phyloP scores from a whole-genome alignment of 92 coral and sea anemone genomes.

The Isaurus tuberculatus region DNA sequence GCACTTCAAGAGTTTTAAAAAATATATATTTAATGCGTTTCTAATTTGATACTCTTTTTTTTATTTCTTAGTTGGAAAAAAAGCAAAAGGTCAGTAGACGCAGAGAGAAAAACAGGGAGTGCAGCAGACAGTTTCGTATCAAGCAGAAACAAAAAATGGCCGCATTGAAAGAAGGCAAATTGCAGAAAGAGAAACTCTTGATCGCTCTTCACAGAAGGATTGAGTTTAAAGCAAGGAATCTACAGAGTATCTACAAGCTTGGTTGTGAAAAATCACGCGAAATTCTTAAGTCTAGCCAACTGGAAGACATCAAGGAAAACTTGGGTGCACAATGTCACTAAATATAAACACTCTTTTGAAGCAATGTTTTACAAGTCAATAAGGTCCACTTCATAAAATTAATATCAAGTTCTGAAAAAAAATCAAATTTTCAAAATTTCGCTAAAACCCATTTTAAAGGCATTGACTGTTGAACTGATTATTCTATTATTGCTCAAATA shows the following conservation, averaged over 20 bases:
- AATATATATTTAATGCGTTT: neutral
- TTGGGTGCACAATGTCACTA: neutral
- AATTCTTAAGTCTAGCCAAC: conserved; percentile 6
- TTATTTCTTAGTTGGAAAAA: conserved; percentile 56
- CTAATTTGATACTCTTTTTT: neutral
- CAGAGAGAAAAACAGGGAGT: conserved; percentile 92
- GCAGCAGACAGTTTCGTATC: conserved; percentile 90
- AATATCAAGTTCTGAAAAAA: too few species aligned
- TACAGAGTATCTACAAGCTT: conserved; percentile 18
- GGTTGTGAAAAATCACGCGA: conserved; percentile 39
- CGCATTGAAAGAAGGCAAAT: conserved; percentile 70
- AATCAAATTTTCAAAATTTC: too few species aligned
- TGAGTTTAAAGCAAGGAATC: conserved; percentile 73
- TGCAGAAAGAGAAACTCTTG: conserved; percentile 70
- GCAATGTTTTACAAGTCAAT: too few species aligned
- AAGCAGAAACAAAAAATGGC: conserved; percentile 85
- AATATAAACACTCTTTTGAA: too few species aligned
- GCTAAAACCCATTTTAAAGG: too few species aligned
- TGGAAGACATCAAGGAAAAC: conserved; percentile 55
- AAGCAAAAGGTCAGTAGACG: conserved; percentile 71
- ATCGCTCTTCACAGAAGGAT: conserved; percentile 64
- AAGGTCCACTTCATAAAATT: too few species aligned
- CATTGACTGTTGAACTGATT: too few species aligned
- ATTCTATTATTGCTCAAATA: too few species aligned
- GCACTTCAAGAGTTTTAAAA: too few species aligned